Base-by-base conservation (phyloP, 2,888 invertebrate genomes). In the Aphelenchoides bicaudatus region DNA sequence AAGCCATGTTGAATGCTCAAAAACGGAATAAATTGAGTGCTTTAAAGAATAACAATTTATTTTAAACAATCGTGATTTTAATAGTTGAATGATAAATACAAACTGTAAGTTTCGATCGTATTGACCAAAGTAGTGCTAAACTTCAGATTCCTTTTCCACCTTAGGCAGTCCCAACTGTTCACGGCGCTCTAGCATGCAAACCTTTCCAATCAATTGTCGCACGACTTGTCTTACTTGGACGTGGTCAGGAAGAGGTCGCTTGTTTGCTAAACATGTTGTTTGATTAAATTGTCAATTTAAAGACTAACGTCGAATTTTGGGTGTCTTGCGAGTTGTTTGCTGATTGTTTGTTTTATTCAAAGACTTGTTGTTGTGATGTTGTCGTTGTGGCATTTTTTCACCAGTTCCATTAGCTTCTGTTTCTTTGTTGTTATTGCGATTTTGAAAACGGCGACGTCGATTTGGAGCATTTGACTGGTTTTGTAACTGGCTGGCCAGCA, bases 101-200 rank as follows among this genome's bases (percentile, higher is more conserved):
- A 43, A 8, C 23, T 25, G n/a, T 10, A 10, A n/a, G 34, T n/a
- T 34, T 43, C 43, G n/a, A n/a, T n/a, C n/a, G n/a, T n/a, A n/a
- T n/a, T n/a, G n/a, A n/a, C n/a, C n/a, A n/a, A n/a, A n/a, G n/a
- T n/a, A n/a, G n/a, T n/a, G n/a, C n/a, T n/a, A 43, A 43, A 43
- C 43, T 43, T 43, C 43, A n/a, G 43, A 43, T 43, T 43, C 43
- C n/a, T 43, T 43, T 43, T 43, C 43, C n/a, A 10, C 34, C n/a
- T 43, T 43, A 10, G 43, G 43, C 43, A 51, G 10, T 30, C 47
- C 52, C 2, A 38, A 23, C 38, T 51, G 13, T 30, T 51, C 52
- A 13, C 52, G 34, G 8, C 28, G 39, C 28, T 51, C 52, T n/a
- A 38, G 21, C 25, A 16, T 25, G 25, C 37, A 27, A 1, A 51